Evolutionary conservation across 1,140 invertebrate species (phyloP), one percentile per base, ranked within the genome.

Genomic region (Drosophila arawakana): DNA sequence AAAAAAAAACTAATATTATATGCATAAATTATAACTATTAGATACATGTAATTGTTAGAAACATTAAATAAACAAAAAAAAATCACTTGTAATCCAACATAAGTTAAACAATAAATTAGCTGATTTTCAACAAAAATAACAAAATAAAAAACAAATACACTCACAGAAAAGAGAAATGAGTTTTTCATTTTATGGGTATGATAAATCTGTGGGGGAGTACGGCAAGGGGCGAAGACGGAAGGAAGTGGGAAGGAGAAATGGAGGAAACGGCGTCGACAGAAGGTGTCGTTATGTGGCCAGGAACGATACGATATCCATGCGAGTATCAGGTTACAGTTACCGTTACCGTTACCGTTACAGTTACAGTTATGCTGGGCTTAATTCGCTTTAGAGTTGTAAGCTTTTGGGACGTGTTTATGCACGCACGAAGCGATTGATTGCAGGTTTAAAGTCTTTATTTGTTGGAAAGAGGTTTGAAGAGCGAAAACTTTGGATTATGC

Each of bases 21-120:
- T 60, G 43, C 41, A 59, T 39, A 44, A 58, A 60, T 59, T 54
- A 68, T 73, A 44, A 54, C 52, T 43, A 73, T 73, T 46, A 68
- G 30, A 68, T 68, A 68, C 54, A 35, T 66, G 44, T 50, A 73
- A 82, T 81, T 85, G 81, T 85, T 85, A 85, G 81, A 77, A 62
- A 52, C 60, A 54, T 65, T 65, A 54, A 54, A 54, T 21, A 35
- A 13, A 35, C n/a, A 8, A 13, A 54, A 35, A 34, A 25, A 69
- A 80, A 65, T 70, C 68, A 80, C 83, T 74, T 85, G 73, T 85
- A 85, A 85, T 74, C 69, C 76, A 76, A 76, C 72, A 81, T 63
- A 72, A 69, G 49, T 63, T 63, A 58, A 43, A 58, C 55, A 30
- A 61, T 49, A 63, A 85, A 81, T 78, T 85, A 84, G 81, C 81